Evolutionary conservation across 2,888 invertebrate species (phyloP).

Genomic region (Campoplex nolae): DNA sequence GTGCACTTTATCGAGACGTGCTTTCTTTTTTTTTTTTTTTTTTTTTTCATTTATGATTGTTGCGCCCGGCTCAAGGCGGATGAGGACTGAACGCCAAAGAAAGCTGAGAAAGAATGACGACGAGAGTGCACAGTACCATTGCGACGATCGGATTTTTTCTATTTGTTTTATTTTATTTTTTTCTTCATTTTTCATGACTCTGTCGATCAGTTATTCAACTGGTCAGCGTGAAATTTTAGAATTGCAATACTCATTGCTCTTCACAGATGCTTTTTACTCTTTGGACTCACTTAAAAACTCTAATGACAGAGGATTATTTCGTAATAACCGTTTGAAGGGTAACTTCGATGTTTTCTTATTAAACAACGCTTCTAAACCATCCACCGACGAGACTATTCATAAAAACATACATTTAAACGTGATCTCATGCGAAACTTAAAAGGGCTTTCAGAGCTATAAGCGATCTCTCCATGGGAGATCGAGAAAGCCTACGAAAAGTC

Average conservation of each 20-base stretch:
- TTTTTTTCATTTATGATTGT: conserved; percentile 70
- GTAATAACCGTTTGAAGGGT: not conserved
- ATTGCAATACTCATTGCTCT: not conserved
- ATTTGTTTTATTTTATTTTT: not conserved
- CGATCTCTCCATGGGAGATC: not conserved
- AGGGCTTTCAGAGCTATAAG: not conserved
- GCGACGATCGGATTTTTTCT: not conserved
- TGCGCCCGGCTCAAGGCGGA: conserved; percentile 60
- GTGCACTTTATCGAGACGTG: conserved; percentile 68
- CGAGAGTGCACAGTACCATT: not conserved
- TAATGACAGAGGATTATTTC: not conserved
- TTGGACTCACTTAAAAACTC: not conserved
- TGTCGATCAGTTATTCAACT: not conserved
- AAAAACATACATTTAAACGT: not conserved
- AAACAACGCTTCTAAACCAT: conserved; percentile 10
- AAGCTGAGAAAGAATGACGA: conserved; percentile 14
- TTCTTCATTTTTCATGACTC: not conserved
- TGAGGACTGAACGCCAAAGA: conserved; percentile 24
- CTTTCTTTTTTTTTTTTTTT: conserved; percentile 65
- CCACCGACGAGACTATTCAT: conserved; percentile 20
- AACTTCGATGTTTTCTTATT: conserved; percentile 16
- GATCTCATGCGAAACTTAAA: conserved; percentile 38
- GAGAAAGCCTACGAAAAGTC: conserved; percentile 40
- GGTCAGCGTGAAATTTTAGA: not conserved
- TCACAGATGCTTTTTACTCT: not conserved